Evolutionary conservation across 2,888 invertebrate genomes (phyloP), one percentile per base, ranked within the genome.

Genomic region (Chydorus sphaericus): DNA sequence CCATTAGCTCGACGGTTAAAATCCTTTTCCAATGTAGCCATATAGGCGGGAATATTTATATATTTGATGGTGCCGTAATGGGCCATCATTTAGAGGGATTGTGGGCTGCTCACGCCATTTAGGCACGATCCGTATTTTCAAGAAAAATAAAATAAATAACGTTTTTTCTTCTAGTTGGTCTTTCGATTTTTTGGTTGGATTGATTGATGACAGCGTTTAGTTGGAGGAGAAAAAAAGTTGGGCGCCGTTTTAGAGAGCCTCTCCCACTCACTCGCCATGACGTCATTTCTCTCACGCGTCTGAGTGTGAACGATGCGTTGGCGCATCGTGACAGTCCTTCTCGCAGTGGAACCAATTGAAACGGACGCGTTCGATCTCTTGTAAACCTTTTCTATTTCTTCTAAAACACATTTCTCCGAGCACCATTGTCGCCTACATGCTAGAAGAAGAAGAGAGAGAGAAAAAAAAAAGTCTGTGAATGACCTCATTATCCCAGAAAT

Each of bases 191-290:
- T 16, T 14, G 44, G 10, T 39, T 8, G 23, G 44, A 44, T 44
- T 44, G 44, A 44, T 44, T 44, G 44, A 44, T 44, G 44, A 44
- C 23, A 44, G 26, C 44, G 44, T 44, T 44, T 44, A 44, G 44
- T 44, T 44, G 26, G 28, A 26, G 44, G 8, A 20, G 10, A 44
- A 18, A 26, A 10, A 16, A 2, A 44, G 20, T 18, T 10, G 44
- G 10, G 26, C 44, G 4, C 44, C 39, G 16, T 39, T 20, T 39
- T 14, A 10, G 33, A 10, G 14, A 2, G 20, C 16, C 18, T 44
- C 44, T 44, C 20, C n/a, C 8, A 20, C n/a, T 39, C 20, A 6
- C 20, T 20, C n/a, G 16, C 39, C 16, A 39, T 39, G 39, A 39
- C 39, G 39, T 39, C 39, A 39, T 3, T 20, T 20, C 4, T 11